phyloP scores from a whole-genome alignment of 2,113 vertebrate species.

The Gadus macrocephalus region DNA sequence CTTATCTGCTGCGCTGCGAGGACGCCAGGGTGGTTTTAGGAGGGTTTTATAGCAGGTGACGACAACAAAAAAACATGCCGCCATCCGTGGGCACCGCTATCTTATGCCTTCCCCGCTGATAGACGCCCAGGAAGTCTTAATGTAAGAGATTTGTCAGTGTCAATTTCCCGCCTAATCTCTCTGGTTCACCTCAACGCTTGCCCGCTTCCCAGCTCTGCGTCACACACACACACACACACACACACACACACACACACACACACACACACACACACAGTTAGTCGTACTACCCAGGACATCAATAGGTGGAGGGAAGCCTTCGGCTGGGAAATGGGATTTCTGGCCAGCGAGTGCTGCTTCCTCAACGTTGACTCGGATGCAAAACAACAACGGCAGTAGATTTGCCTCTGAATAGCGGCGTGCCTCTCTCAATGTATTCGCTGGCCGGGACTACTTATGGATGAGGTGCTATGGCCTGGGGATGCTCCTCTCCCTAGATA shows the following conservation, averaged over 20 bases:
- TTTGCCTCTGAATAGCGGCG: neutral
- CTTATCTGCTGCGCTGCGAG: constrained; percentile 35
- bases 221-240: too few species aligned
- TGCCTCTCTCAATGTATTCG: neutral
- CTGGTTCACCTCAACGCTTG: constrained; percentile 61
- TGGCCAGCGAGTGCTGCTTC: neutral
- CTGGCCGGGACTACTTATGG: neutral
- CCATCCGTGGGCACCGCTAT: constrained; percentile 51
- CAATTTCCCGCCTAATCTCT: constrained; percentile 77
- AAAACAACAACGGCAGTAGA: neutral
- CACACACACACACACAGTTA: neutral
- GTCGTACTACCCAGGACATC: neutral
- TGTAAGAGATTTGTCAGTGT: constrained; percentile 83
- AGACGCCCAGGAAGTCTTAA: constrained; percentile 72
- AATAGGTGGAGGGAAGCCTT: constrained; percentile 11
- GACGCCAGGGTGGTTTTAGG: neutral
- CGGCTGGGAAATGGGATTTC: constrained; percentile 15
- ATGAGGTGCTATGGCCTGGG: too few species aligned
- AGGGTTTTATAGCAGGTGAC: constrained; percentile 32
- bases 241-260: too few species aligned
- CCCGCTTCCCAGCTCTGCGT: constrained; percentile 23
- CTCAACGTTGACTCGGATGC: neutral
- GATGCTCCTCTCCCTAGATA: too few species aligned
- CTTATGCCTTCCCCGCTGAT: constrained; percentile 54
- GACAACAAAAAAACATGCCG: constrained; percentile 51